Base-by-base conservation (phyloP, 92 coral and sea anemone genomes). In the Anthopleura xanthogrammica region DNA sequence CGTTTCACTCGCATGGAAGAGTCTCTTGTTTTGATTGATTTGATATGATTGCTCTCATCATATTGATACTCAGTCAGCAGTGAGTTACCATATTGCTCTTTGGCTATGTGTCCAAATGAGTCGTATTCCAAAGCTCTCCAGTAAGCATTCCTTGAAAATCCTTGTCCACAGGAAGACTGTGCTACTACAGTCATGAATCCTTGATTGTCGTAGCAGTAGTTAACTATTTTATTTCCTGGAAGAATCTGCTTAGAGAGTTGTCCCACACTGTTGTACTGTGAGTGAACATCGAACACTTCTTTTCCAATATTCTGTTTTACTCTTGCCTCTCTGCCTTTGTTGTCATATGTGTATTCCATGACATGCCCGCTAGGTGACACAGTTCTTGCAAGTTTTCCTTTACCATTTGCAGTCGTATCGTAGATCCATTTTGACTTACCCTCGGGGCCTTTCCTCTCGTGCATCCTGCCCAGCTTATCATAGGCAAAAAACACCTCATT, bases 91-190 rank as follows among this genome's bases (percentile, higher is more conserved):
- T 74, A 75, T 48, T 76, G 86, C 43, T 83, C 86, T 41, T 83
- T 83, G 41, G 86, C 86, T 73, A 75, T 83, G 80, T 83, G 86
- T 24, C 86, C 86, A 83, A 74, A 83, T 60, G 86, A 56, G 56
- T 83, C 86, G 56, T 83, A 83, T 13, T 56, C 86, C 74, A 83
- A 48, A 0, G 86, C 86, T 75, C 80, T 83, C 86, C 86, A 83
- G 55, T 83, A 83, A 40, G 24, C 80, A n/a, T 16, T 17, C 22
- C 23, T 56, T 75, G 80, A 14, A 19, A 78, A 16, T 55, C 86
- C 86, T 52, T 56, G 55, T 16, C 80, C 74, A 23, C 86, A 83
- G 3, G 80, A 40, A 11, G 56, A 52, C 39, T 52, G 75, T 2
- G 80, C 22, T 43, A 83, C 86, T 29, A 55, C 86, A 58, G 80